Conservation (phyloP, 2,797 vertebrate species). For the Alauda arvensis region DNA sequence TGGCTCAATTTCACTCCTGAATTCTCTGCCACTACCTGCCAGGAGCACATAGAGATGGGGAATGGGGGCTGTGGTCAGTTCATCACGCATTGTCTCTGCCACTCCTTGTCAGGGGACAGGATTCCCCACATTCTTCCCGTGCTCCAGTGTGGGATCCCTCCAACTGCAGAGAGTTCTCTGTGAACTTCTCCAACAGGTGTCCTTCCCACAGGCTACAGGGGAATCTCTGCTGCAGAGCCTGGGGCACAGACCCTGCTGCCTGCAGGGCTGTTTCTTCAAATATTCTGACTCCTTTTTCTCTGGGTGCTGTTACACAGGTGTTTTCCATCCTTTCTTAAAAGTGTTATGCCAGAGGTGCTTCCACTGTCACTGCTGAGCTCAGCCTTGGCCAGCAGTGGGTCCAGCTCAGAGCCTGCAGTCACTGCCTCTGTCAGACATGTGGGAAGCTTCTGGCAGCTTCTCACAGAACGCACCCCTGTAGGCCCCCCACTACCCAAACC, state of each 20-base stretch:
- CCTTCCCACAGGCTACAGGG: background rate
- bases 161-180: background rate
- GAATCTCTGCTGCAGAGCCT: background rate
- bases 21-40: background rate
- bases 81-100: background rate
- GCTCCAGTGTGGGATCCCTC: background rate
- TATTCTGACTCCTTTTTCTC: background rate
- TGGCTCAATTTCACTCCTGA: background rate
- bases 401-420: background rate
- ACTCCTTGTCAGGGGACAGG: background rate
- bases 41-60: background rate
- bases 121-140: background rate
- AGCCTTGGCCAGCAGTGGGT: background rate
- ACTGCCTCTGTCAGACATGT: background rate
- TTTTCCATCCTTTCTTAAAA: background rate
- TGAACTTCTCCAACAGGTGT: background rate
- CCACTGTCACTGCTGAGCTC: background rate
- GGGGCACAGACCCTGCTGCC: background rate
- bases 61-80: background rate
- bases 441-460: background rate
- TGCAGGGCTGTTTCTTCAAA: background rate
- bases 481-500: background rate
- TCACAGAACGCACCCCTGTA: background rate
- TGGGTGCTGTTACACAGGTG: accelerated
- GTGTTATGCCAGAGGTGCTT: background rate